These are phyloP conservation scores for Elanus axillaris DNA, from an alignment of 2,113 vertebrate species.

Conservation along the genomic window DNA sequence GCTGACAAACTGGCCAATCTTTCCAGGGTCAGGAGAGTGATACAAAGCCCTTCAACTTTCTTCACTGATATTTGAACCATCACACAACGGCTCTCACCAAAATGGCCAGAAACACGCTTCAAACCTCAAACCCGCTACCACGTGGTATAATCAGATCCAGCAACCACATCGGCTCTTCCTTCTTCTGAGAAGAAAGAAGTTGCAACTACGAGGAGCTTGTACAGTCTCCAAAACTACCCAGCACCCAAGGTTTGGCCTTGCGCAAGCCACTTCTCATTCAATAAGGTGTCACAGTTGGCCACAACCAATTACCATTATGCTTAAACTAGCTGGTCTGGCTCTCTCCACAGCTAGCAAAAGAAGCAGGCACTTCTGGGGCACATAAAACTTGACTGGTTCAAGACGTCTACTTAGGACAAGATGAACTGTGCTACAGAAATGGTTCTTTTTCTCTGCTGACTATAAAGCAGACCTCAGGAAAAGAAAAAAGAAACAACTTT, in stretches of 20 bases:
- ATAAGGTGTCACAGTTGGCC: not conserved
- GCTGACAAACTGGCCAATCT: not conserved
- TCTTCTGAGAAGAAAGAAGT: not conserved
- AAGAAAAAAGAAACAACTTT: not conserved
- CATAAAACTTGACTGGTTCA: not conserved
- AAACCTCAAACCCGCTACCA: not conserved
- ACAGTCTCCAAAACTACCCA: not conserved
- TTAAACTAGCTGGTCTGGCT: not conserved
- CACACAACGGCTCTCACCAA: not conserved
- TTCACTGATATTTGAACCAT: not conserved
- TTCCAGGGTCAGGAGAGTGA: not conserved
- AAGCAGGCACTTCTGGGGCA: not conserved
- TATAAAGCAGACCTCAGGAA: not conserved
- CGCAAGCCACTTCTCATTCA: not conserved
- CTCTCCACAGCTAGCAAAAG: not conserved
- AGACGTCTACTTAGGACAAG: not conserved
- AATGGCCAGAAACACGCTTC: not conserved
- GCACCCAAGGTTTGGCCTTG: not conserved
- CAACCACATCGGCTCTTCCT: not conserved
- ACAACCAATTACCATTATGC: not conserved
- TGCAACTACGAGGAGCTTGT: not conserved
- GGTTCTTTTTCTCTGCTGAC: not conserved
- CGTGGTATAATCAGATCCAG: rapidly evolving
- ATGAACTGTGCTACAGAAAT: not conserved
- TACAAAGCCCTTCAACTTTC: not conserved